phyloP scores from a whole-genome alignment of 2,888 invertebrate genomes.

The Mechanitis mazaeus region DNA sequence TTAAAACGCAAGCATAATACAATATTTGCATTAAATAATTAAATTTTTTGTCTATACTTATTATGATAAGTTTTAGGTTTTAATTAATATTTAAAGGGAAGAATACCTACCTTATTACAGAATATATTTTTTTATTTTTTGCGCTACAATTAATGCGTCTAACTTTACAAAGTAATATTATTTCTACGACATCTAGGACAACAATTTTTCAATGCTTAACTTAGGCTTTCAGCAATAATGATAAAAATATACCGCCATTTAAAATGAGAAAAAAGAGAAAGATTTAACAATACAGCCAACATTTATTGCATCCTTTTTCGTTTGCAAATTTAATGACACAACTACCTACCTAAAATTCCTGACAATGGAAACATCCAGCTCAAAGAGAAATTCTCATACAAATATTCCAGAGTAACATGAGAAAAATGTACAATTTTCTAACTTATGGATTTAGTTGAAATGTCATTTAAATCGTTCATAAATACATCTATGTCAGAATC shows the following conservation, averaged over 20 bases:
- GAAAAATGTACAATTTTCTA: slow-evolving; percentile 28
- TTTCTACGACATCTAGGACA: no score
- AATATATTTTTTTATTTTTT: no score
- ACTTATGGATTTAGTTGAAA: slow-evolving; percentile 27
- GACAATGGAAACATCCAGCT: slow-evolving; percentile 23
- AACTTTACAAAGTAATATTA: no score
- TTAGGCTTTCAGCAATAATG: background rate
- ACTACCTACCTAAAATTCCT: slow-evolving; percentile 24
- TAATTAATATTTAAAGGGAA: no score
- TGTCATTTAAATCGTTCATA: background rate
- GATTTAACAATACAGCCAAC: slow-evolving; percentile 15
- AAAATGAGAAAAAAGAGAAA: slow-evolving; percentile 12
- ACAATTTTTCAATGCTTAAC: background rate
- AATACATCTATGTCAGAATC: no score
- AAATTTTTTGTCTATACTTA: no score
- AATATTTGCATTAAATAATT: no score
- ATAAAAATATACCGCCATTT: slow-evolving; percentile 8
- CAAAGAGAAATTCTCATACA: slow-evolving; percentile 27
- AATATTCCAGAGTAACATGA: slow-evolving; percentile 24
- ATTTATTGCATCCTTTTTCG: slow-evolving; percentile 13
- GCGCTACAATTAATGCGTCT: no score
- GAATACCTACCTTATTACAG: no score
- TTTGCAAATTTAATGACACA: slow-evolving; percentile 21
- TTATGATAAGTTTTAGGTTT: no score
- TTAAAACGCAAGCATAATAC: no score